Evolutionary conservation across 2,888 invertebrate species (phyloP).

Genomic region (Syrista parreyssii): DNA sequence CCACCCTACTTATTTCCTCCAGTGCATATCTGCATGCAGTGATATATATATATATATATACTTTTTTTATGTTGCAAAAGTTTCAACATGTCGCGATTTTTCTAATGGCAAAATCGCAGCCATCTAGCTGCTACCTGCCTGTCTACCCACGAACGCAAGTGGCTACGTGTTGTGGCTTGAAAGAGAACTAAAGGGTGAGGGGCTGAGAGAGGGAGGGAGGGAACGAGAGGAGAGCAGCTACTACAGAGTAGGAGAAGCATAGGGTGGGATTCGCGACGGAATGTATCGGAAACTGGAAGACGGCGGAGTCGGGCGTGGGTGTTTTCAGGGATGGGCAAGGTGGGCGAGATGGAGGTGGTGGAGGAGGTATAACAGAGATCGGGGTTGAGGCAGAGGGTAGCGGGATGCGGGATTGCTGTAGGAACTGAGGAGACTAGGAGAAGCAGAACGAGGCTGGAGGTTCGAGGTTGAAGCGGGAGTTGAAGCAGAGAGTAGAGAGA

Average conservation of each 20-base stretch:
- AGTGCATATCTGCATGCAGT: not conserved
- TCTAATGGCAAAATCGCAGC: not conserved
- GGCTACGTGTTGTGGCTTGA: not conserved
- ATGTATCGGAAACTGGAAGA: slow-evolving; percentile 50
- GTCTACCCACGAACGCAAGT: not conserved
- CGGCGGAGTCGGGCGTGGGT: slow-evolving; percentile 33
- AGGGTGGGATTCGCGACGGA: slow-evolving; percentile 42
- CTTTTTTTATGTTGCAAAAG: not conserved
- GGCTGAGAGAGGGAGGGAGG: not conserved
- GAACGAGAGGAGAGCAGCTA: not conserved
- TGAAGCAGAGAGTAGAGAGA: slow-evolving; percentile 26
- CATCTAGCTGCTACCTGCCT: not conserved
- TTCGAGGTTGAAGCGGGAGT: slow-evolving; percentile 17
- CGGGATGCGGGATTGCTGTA: slow-evolving; percentile 12
- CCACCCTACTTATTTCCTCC: not conserved
- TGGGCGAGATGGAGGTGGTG: slow-evolving; percentile 10
- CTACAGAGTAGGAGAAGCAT: not conserved
- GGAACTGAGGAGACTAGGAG: slow-evolving; percentile 17
- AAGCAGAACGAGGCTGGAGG: slow-evolving; percentile 13
- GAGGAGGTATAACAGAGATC: slow-evolving; percentile 15
- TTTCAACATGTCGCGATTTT: not conserved
- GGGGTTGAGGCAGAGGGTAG: slow-evolving; percentile 9
- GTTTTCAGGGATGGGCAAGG: slow-evolving; percentile 9
- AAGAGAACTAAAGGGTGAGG: not conserved
- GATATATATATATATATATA: not conserved